phyloP scores from a whole-genome alignment of 2,113 vertebrate genomes.

The Carassius carassius region DNA sequence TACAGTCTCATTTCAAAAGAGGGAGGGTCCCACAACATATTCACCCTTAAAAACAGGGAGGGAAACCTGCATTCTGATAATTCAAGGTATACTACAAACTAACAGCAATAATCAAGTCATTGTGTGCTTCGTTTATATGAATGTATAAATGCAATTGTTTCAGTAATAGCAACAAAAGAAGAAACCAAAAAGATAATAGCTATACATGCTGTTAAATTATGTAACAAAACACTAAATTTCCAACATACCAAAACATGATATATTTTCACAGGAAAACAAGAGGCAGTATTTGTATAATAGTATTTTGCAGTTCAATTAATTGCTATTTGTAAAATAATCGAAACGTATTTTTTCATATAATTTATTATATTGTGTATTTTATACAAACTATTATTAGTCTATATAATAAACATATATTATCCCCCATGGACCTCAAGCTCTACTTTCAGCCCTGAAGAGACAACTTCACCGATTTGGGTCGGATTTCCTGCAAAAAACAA shows the following conservation, averaged over 20 bases:
- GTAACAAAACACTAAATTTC: background rate
- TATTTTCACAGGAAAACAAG: background rate
- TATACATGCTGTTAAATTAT: background rate
- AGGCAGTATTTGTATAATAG: background rate
- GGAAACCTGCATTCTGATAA: constrained; percentile 82
- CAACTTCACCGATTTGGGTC: background rate
- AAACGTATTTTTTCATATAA: background rate
- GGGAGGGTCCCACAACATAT: constrained; percentile 79
- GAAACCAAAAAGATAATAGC: background rate
- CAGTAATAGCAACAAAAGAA: constrained; percentile 10
- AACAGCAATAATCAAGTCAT: constrained; percentile 57
- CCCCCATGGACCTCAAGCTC: background rate
- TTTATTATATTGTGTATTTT: background rate
- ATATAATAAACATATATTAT: background rate
- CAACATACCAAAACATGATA: background rate
- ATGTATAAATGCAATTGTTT: constrained; percentile 33
- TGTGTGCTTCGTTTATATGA: constrained; percentile 64
- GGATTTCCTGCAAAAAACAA: background rate
- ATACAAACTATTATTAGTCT: background rate
- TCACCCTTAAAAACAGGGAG: constrained; percentile 77
- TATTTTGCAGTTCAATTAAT: background rate
- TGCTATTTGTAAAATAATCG: background rate
- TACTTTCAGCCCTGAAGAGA: background rate
- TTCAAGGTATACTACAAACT: constrained; percentile 76
- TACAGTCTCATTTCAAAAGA: constrained; percentile 90